Evolutionary conservation across 1,140 invertebrate genomes (phyloP), one percentile per base, ranked within the genome.

Genomic region (Bombus cullumanus): DNA sequence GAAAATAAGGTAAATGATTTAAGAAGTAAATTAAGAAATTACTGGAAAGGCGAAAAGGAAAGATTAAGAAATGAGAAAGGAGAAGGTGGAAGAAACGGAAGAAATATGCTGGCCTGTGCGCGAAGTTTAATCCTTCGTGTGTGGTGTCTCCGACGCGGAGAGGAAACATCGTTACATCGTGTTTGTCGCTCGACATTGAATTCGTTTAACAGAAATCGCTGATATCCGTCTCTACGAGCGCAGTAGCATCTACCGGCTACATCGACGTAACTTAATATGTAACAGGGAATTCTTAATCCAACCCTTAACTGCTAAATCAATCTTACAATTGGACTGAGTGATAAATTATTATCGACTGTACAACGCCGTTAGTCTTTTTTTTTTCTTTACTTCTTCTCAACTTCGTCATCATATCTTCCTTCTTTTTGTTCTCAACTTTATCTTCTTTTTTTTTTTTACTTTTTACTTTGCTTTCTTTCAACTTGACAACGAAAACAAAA

Each of bases 331-430:
- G 90, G 90, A 91, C 88, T 89, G 88, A 91, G 76, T 86, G 88
- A 89, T 91, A 88, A 91, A 91, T 91, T 91, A 91, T 90, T 81
- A 78, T 91, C 88, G 88, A 91, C 90, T 91, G 90, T 91, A 91
- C 90, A 91, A 88, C 43, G 85, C 57, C 83, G 83, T 85, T 64
- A 78, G 62, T 64, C 57, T 78, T 76, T 37, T 59, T 43, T 28
- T 43, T 28, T 22, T 31, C 47, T 18, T n/a, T 76, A 39, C 10
- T 15, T 31, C 34, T 28, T 18, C 8, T 78, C 59, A 10, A 43
- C n/a, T 43, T 73, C 3, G 6, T n/a, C 28, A 3, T 43, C 64
- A 34, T 66, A 66, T 34, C 59, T 28, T 62, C 10, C 3, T n/a
- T 12, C 3, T 53, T 59, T n/a, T 62, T 62, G 3, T 62, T 62